Evolutionary conservation across 2,797 vertebrate genomes (phyloP).

Genomic region (Micrastur ruficollis): DNA sequence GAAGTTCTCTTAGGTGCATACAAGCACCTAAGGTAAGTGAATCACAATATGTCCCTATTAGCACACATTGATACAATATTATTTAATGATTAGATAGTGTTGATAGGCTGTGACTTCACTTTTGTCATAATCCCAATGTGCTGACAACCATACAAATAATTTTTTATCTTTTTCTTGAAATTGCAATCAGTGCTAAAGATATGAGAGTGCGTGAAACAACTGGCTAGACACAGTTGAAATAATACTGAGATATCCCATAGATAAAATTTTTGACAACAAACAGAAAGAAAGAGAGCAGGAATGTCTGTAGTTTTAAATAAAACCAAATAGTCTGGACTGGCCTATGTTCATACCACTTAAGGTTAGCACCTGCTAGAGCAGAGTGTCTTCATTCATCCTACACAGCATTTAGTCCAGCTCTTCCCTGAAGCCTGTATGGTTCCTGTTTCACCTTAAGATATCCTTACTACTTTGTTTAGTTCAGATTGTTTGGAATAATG

Average conservation of each 20-base stretch:
- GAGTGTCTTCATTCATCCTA: background rate
- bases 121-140: background rate
- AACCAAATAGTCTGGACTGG: background rate
- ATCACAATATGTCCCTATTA: background rate
- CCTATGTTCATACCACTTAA: background rate
- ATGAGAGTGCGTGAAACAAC: background rate
- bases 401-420: background rate
- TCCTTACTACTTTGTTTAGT: background rate
- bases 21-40: background rate
- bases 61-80: background rate
- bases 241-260: background rate
- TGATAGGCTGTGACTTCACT: background rate
- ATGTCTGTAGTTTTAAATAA: background rate
- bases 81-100: background rate
- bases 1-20: background rate
- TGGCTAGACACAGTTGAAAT: background rate
- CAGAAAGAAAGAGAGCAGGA: background rate
- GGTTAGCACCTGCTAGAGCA: background rate
- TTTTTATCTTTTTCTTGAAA: background rate
- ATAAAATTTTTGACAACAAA: background rate
- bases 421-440: background rate
- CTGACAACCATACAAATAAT: background rate
- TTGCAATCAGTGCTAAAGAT: accelerated
- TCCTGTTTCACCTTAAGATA: background rate
- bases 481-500: background rate